A percentile compares a stretch with the other conserved stretches of the same genome.
Conservation (phyloP, 2,113 vertebrate species). For the Oenanthe oenanthe region DNA sequence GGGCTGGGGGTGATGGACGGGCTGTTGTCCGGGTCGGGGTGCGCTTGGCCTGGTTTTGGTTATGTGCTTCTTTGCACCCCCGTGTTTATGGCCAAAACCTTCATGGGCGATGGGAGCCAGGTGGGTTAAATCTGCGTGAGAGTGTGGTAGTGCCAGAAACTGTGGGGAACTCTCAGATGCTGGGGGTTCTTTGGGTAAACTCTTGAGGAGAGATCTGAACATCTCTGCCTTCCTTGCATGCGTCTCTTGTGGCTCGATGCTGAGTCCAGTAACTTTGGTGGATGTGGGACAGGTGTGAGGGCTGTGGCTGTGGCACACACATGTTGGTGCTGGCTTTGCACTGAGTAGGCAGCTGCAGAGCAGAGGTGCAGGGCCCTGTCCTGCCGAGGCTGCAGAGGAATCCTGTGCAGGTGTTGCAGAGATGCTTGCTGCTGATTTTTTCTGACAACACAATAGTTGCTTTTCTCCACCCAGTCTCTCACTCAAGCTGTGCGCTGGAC, state of each 20-base stretch:
- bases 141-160: rapidly evolving
- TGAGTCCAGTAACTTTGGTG: background rate
- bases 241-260: rapidly evolving
- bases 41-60: background rate
- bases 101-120: background rate
- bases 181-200: background rate
- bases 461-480: background rate
- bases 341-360: background rate
- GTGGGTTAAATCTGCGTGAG: background rate
- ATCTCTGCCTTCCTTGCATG: background rate
- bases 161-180: background rate
- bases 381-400: rapidly evolving
- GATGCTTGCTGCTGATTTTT: background rate
- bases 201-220: background rate
- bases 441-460: background rate
- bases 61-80: background rate
- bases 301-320: background rate
- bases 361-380: background rate
- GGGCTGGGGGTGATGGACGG: too few species aligned
- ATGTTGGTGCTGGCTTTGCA: background rate
- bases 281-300: background rate
- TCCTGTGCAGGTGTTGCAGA: background rate
- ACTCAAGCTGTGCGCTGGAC: rapidly evolving
- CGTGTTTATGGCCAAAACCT: background rate
- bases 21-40: background rate